A percentile compares a stretch with the other conserved stretches of the same genome.
Conservation (phyloP, 2,888 invertebrate genomes). For the Deilephila elpenor region DNA sequence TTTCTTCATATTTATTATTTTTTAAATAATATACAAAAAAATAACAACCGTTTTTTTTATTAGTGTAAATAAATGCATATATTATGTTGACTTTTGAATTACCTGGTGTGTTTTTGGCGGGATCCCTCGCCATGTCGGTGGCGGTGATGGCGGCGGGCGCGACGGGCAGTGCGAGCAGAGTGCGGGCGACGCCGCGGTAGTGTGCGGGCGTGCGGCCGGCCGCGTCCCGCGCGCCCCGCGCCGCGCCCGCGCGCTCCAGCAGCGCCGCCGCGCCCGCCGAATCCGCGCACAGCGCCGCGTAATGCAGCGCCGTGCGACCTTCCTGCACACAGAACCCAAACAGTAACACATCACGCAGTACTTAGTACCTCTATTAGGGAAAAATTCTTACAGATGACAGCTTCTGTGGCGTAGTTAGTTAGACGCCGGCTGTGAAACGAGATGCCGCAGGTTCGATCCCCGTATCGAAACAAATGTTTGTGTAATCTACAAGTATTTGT, state of each 20-base stretch:
- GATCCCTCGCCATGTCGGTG: slow-evolving; percentile 64
- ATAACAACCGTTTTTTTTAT: too few relatives aligned
- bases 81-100: slow-evolving; percentile 28
- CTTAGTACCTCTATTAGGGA: neutral
- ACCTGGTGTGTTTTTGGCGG: slow-evolving; percentile 65
- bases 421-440: too few relatives aligned
- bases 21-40: too few relatives aligned
- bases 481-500: too few relatives aligned
- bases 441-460: too few relatives aligned
- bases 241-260: slow-evolving; percentile 92
- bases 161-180: slow-evolving; percentile 68
- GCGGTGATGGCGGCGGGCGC: slow-evolving; percentile 49
- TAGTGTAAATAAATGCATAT: too few relatives aligned
- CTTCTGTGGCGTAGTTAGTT: too few relatives aligned
- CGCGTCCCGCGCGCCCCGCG: slow-evolving; percentile 92
- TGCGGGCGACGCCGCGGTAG: slow-evolving; percentile 71
- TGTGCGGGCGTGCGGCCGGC: slow-evolving; percentile 79
- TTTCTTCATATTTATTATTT: too few relatives aligned
- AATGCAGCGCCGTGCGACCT: slow-evolving; percentile 92
- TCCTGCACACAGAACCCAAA: slow-evolving; percentile 52
- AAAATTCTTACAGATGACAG: neutral
- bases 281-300: slow-evolving; percentile 91
- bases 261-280: slow-evolving; percentile 89
- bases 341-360: neutral
- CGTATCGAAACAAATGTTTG: too few relatives aligned